phyloP scores from a whole-genome alignment of 2,113 vertebrate species.

The Phrynosoma platyrhinos region DNA sequence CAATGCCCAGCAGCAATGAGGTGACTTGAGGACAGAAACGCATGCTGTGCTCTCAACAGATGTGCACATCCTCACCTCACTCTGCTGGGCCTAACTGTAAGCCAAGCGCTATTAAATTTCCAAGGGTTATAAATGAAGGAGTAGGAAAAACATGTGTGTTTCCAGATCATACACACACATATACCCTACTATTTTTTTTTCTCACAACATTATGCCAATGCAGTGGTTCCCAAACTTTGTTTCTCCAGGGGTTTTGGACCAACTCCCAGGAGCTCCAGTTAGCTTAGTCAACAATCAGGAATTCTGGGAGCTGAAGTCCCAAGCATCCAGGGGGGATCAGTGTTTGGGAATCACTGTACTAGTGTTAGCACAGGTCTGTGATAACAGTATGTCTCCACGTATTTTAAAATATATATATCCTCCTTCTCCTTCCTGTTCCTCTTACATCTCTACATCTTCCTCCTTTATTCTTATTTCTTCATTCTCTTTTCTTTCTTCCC shows the following conservation, averaged over 20 bases:
- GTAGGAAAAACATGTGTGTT: background rate
- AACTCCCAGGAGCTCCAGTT: too few species aligned
- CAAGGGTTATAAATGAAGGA: background rate
- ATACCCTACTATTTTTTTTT: background rate
- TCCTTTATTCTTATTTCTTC: too few species aligned
- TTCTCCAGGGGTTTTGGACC: too few species aligned
- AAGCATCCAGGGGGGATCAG: too few species aligned
- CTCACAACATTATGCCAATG: background rate
- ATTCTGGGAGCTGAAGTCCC: too few species aligned
- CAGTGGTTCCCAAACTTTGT: too few species aligned
- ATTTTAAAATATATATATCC: too few species aligned
- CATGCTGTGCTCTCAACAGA: conserved; percentile 34
- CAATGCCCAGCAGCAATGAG: conserved; percentile 52
- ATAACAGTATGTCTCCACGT: too few species aligned
- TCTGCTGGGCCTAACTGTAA: background rate
- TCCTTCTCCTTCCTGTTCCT: too few species aligned
- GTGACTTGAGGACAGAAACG: conserved; percentile 63
- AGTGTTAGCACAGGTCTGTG: background rate
- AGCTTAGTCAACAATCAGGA: too few species aligned
- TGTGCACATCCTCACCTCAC: background rate
- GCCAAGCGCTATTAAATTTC: background rate
- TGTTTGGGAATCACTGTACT: background rate
- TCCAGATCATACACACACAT: background rate
- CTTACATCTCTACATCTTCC: too few species aligned
- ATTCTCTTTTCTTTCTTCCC: too few species aligned